Conservation (phyloP, 2,888 invertebrate species). For the Ashinkailepas kermadecensis region DNA sequence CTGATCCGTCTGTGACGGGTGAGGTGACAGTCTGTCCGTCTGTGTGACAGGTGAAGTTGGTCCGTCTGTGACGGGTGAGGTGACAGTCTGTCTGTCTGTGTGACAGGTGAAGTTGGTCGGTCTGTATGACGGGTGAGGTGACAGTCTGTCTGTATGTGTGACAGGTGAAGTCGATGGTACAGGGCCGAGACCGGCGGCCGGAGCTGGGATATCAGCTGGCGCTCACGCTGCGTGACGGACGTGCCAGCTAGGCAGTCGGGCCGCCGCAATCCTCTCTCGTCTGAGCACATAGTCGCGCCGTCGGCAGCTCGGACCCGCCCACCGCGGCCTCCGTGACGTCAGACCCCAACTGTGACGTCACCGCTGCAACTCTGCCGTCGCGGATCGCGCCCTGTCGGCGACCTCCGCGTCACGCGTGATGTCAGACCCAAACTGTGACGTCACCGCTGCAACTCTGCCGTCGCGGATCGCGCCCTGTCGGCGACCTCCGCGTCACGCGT, state of each 20-base stretch:
- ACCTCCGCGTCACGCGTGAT: no score
- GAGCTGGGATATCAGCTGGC: slow-evolving; percentile 11
- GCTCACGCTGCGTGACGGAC: neutral
- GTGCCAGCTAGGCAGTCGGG: neutral
- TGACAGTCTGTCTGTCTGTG: neutral
- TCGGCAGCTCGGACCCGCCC: no score
- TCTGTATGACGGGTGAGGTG: neutral
- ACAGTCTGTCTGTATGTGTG: neutral
- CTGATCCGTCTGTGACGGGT: no score
- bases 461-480: no score
- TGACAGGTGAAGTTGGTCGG: neutral
- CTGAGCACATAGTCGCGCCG: neutral
- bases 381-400: no score
- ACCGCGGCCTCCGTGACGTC: no score
- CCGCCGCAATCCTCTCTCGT: neutral
- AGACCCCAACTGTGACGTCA: no score
- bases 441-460: no score
- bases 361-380: no score
- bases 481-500: no score
- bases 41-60: neutral
- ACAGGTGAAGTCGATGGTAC: neutral
- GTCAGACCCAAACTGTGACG: no score
- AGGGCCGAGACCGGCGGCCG: neutral
- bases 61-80: neutral
- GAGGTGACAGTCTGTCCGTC: neutral